Conservation (phyloP, 2,113 vertebrate species). For the Vulpes lagopus region DNA sequence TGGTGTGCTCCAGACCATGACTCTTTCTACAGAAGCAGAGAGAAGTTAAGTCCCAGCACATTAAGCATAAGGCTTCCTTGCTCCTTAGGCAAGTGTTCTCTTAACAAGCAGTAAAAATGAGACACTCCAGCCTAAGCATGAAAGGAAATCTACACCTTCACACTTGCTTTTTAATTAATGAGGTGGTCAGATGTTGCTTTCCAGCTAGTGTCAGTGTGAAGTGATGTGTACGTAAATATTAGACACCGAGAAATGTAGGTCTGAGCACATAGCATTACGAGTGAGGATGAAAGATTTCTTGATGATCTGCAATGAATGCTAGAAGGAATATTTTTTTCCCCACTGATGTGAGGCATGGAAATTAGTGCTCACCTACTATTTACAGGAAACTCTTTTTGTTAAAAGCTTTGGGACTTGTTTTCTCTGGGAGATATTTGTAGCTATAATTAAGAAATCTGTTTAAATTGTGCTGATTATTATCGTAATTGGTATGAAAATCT, state of each 20-base stretch:
- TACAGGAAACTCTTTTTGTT: constrained; percentile 65
- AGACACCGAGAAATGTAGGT: neutral
- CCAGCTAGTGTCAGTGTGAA: neutral
- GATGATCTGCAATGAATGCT: neutral
- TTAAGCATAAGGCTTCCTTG: neutral
- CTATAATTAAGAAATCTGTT: constrained; percentile 69
- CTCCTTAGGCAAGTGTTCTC: neutral
- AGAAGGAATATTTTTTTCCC: neutral
- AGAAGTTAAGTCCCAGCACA: neutral
- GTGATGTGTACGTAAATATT: constrained; percentile 18
- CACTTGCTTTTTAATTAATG: constrained; percentile 23
- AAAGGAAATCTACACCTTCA: constrained; percentile 25
- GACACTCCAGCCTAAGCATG: neutral
- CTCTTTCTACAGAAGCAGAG: neutral
- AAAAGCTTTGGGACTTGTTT: constrained; percentile 72
- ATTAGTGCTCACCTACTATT: constrained; percentile 57
- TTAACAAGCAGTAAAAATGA: constrained; percentile 46
- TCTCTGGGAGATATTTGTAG: constrained; percentile 58
- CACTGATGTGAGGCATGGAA: constrained; percentile 38
- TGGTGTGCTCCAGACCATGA: neutral
- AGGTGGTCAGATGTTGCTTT: constrained; percentile 40
- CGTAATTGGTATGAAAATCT: constrained; percentile 42
- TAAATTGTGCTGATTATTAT: constrained; percentile 66
- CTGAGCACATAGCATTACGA: neutral
- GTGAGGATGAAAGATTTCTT: neutral